Evolutionary conservation across 1,140 invertebrate genomes (phyloP).

Genomic region (Eriosoma lanigerum): DNA sequence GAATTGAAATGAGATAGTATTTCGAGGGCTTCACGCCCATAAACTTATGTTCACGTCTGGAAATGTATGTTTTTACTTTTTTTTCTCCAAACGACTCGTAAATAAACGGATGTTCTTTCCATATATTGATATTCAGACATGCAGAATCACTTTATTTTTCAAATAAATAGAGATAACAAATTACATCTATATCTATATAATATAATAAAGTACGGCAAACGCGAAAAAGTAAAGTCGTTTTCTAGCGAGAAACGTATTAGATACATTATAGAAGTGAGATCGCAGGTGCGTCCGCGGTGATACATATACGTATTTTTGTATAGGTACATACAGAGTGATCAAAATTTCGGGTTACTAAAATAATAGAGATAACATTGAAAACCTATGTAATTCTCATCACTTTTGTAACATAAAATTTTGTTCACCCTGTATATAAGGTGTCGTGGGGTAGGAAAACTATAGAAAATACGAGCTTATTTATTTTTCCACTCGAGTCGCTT

Average conservation of each 20-base stretch:
- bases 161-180: background rate
- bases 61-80: background rate
- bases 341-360: too few relatives aligned
- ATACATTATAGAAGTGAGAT: background rate
- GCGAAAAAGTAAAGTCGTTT: slow-evolving; percentile 23
- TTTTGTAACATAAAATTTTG: too few relatives aligned
- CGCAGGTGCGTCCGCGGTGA: background rate
- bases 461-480: slow-evolving; percentile 34
- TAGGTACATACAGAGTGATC: too few relatives aligned
- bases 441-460: background rate
- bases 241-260: slow-evolving; percentile 24
- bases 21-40: background rate
- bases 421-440: too few relatives aligned
- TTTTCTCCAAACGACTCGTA: background rate
- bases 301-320: background rate
- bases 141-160: slow-evolving; percentile 1
- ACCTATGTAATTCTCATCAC: too few relatives aligned
- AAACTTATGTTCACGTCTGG: background rate
- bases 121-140: background rate
- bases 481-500: slow-evolving; percentile 31
- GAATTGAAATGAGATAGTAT: background rate
- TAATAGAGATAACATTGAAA: too few relatives aligned
- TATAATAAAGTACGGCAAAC: background rate
- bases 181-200: background rate
- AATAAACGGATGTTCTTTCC: background rate